Conservation (phyloP, 2,888 invertebrate genomes). For the Sialis lutaria region DNA sequence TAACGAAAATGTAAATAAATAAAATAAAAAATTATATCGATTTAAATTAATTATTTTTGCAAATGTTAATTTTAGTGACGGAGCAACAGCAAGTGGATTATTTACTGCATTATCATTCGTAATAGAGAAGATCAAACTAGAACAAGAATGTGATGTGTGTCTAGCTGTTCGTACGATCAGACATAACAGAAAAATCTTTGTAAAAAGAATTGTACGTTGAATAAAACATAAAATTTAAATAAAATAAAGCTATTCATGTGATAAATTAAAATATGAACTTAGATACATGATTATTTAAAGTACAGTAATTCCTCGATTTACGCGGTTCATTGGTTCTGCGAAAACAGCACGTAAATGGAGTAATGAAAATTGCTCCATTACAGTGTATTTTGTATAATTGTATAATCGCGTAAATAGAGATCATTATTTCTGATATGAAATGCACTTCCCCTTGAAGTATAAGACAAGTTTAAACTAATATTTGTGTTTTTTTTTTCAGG, state of each 20-base stretch:
- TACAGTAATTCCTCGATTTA: no score
- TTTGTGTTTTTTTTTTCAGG: conserved; percentile 13
- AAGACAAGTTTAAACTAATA: neutral
- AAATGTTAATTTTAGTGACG: conserved; percentile 22
- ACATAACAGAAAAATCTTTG: conserved; percentile 24
- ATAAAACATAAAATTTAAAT: no score
- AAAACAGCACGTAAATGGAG: no score
- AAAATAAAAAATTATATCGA: neutral
- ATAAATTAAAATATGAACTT: neutral
- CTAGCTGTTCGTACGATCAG: conserved; percentile 27
- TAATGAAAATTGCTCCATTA: no score
- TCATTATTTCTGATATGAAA: no score
- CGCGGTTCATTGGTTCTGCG: no score
- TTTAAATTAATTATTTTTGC: neutral
- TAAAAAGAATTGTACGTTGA: conserved; percentile 18
- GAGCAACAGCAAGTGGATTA: conserved; percentile 27
- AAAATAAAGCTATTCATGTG: conserved; percentile 3
- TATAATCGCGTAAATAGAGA: no score
- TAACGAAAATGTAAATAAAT: neutral
- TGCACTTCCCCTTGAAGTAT: no score
- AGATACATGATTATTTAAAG: conserved; percentile 6
- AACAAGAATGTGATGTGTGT: conserved; percentile 30
- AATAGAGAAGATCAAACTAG: conserved; percentile 29
- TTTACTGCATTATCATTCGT: conserved; percentile 26
- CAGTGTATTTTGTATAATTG: no score